Percentiles rank a stretch among this genome's conserved stretches.
Evolutionary conservation across 92 coral and sea anemone genomes (phyloP).

Genomic region (Metridium senile): DNA sequence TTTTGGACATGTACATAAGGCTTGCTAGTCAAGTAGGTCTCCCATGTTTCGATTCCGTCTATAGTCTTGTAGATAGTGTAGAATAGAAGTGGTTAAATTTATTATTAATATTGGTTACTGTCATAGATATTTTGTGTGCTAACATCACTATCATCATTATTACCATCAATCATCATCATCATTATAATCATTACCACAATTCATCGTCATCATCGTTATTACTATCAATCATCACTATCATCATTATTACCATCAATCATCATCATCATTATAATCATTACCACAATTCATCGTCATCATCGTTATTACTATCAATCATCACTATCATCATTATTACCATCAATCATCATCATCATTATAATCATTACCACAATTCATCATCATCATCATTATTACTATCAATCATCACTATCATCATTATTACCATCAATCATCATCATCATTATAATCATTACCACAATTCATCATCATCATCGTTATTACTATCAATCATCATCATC

Average conservation of each 20-base stretch:
- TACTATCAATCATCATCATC: not conserved
- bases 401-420: not conserved
- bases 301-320: not conserved
- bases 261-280: not conserved
- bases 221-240: not conserved
- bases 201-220: not conserved
- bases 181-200: not conserved
- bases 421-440: not conserved
- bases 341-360: not conserved
- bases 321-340: not conserved
- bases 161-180: not conserved
- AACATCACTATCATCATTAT: not conserved
- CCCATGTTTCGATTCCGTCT: too few species aligned
- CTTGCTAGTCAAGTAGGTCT: too few species aligned
- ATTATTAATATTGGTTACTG: not conserved
- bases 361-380: not conserved
- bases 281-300: not conserved
- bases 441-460: not conserved
- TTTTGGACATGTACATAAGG: too few species aligned
- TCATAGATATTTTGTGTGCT: not conserved
- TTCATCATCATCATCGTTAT: not conserved
- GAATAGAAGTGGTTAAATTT: too few species aligned
- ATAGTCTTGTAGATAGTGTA: not conserved
- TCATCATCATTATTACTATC: not conserved
- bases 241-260: not conserved